A percentile compares a stretch with the other conserved stretches of the same genome.
These are phyloP conservation scores for Pyrrhura leucotis DNA, from an alignment of 2,797 vertebrate species.

Conservation along the genomic window DNA sequence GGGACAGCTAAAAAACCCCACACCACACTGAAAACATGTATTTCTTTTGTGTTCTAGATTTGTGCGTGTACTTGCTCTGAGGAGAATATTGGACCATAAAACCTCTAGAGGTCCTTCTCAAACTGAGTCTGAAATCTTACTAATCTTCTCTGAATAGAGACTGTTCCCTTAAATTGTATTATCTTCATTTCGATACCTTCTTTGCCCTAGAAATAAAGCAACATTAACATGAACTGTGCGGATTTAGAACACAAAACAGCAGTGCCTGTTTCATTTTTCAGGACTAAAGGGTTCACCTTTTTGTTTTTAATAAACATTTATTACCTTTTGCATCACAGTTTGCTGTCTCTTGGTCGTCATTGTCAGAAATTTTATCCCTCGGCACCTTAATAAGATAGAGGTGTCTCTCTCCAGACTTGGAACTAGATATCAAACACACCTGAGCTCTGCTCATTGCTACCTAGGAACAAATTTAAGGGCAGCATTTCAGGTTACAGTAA, in stretches of 20 bases:
- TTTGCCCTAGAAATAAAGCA: background rate
- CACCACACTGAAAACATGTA: background rate
- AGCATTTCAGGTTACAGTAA: slow-evolving; percentile 9
- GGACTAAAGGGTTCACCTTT: background rate
- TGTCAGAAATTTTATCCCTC: slow-evolving; percentile 84
- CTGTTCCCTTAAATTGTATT: background rate
- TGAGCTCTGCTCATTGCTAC: slow-evolving; percentile 96
- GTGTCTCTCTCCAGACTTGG: slow-evolving; percentile 85
- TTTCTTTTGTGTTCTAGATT: background rate
- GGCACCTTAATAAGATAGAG: slow-evolving; percentile 89
- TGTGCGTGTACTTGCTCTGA: fast-evolving
- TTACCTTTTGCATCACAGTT: slow-evolving; percentile 92
- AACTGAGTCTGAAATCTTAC: background rate
- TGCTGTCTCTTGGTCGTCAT: slow-evolving; percentile 89
- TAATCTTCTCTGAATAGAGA: background rate
- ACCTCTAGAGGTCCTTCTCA: background rate
- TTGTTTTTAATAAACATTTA: background rate
- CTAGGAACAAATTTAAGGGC: slow-evolving; percentile 75
- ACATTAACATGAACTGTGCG: background rate
- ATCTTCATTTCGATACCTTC: background rate
- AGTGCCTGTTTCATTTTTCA: background rate
- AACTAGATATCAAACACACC: slow-evolving; percentile 89
- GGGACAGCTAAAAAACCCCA: background rate
- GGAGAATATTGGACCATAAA: background rate
- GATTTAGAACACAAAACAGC: background rate